Evolutionary conservation across 2,888 invertebrate species (phyloP), one percentile per base, ranked within the genome.

Genomic region (Agrotis puta): DNA sequence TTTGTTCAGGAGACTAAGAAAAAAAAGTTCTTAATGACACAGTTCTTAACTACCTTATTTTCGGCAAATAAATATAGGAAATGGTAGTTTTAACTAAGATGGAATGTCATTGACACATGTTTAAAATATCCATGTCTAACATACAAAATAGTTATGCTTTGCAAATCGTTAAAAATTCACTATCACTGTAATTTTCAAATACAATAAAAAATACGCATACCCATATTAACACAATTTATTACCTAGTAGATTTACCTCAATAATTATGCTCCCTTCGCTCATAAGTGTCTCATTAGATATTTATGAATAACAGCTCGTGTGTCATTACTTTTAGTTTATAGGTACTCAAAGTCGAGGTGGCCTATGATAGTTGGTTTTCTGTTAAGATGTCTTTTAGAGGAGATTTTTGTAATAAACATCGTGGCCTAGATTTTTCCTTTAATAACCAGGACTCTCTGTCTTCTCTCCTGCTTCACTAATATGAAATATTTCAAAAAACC

Each of bases 311-410:
- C 54, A 13, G 1, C 47, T 24, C 54, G 43, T 43, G 39, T 47
- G 45, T 14, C 50, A 58, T 53, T 58, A 62, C 18, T 61, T 59
- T 70, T 27, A 3, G 22, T 70, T 39, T 58, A 51, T 33, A 18
- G 45, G 3, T 6, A 43, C 16, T 24, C 9, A n/a, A 2, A 20
- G 47, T 16, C 45, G 2, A 1, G n/a, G 51, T 70, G 59, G 58
- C 16, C 50, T 53, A 43, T 24, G 0, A 18, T 20, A n/a, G 20
- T 20, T 20, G 20, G 13, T 20, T 50, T 27, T 27, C 5, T 27
- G 27, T 5, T 5, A 27, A 27, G 27, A 27, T 27, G 5, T 27
- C 27, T n/a, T n/a, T n/a, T n/a, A n/a, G n/a, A n/a, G n/a, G n/a
- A n/a, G n/a, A n/a, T n/a, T n/a, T n/a, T n/a, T n/a, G n/a, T n/a